Evolutionary conservation across 2,888 invertebrate species (phyloP), one percentile per base, ranked within the genome.

Genomic region (Synanthedon formicaeformis): DNA sequence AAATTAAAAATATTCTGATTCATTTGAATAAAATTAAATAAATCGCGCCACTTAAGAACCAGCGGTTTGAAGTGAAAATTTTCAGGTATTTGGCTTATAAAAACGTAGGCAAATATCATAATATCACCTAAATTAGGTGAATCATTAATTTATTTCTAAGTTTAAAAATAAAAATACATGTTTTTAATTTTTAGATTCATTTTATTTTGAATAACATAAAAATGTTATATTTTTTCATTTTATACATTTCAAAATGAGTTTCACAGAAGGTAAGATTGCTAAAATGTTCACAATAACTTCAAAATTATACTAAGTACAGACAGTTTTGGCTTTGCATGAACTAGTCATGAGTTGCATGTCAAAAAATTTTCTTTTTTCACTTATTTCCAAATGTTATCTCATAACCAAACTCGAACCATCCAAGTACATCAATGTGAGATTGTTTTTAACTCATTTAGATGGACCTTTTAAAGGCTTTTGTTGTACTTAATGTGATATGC

Each of bases 141-240:
- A 23, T 5, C 23, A 5, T 23, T 23, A 23, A 23, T 23, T 23
- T 23, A 23, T 23, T 23, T 5, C 5, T 23, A 34, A 34, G 10
- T 34, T 34, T 34, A 10, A 34, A 34, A 34, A 34, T 34, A 34
- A 34, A 49, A 49, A 49, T 34, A 40, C 13, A 50, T 34, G 40
- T 50, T 18, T 18, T 12, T 16, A 34, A 50, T 34, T 50, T 50
- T 86, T 85, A 81, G 73, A 78, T 81, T 86, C 83, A 81, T 87
- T 88, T 88, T 88, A 88, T 88, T 88, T 87, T 87, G 81, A 88
- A 88, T 88, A 88, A 88, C 88, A 88, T 88, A 88, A 88, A 88
- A 88, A 88, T 88, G 88, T 88, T 88, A 88, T 79, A 75, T 73
- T 85, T 80, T 79, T 77, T 77, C 78, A 78, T 84, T 85, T 85